phyloP scores from a whole-genome alignment of 2,888 invertebrate genomes.

The Cryptosula pallasiana region DNA sequence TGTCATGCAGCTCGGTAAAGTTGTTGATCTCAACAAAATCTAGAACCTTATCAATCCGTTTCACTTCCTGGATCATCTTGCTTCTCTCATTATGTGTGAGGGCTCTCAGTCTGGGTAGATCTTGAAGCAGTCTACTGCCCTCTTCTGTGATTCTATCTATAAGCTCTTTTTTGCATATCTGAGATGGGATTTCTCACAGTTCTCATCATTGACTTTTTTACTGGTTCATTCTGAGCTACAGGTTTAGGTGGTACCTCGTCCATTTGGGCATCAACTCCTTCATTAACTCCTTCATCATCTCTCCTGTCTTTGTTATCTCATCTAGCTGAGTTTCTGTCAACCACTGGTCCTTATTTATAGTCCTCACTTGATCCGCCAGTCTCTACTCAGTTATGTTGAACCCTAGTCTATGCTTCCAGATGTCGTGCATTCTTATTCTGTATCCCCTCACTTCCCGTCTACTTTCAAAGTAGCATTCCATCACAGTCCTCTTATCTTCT shows the following conservation, averaged over 20 bases:
- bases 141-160: neutral
- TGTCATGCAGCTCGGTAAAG: neutral
- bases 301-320: neutral
- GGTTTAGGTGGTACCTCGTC: neutral
- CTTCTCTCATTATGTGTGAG: neutral
- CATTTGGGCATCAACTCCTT: neutral
- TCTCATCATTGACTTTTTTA: neutral
- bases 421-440: neutral
- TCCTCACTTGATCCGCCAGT: neutral
- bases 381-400: neutral
- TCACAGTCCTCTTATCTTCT: neutral
- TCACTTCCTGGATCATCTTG: neutral
- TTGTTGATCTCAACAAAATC: constrained; percentile 17
- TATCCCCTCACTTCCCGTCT: neutral
- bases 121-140: no score
- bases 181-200: neutral
- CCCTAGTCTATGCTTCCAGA: no score
- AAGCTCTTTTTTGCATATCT: neutral
- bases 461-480: neutral
- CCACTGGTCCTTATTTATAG: neutral
- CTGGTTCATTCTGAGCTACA: neutral
- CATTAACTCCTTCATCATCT: neutral
- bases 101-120: neutral
- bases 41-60: constrained; percentile 17
- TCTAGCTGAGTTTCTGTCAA: neutral